Conservation (phyloP, 2,888 invertebrate genomes). For the Selenia dentaria region DNA sequence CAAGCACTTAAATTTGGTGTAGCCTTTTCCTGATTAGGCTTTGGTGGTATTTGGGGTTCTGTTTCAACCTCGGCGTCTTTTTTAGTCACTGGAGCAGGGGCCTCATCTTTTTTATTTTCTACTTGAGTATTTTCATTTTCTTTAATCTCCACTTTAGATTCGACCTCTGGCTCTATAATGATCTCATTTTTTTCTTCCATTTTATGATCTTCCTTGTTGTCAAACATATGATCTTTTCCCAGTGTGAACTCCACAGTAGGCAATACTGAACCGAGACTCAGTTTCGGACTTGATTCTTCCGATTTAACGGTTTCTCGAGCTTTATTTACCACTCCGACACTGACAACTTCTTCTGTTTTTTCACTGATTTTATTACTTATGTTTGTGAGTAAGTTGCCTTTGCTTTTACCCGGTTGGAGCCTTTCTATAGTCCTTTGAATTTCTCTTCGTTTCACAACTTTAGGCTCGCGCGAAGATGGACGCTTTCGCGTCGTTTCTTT, state of each 20-base stretch:
- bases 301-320: constrained; percentile 85
- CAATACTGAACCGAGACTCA: constrained; percentile 93
- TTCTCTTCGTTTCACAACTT: constrained; percentile 85
- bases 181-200: constrained; percentile 29
- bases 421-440: constrained; percentile 93
- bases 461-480: constrained; percentile 69
- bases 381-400: constrained; percentile 92
- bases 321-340: constrained; percentile 82
- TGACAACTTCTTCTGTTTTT: constrained; percentile 84
- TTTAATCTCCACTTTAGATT: constrained; percentile 32
- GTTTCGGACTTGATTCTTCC: constrained; percentile 90
- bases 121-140: constrained; percentile 26
- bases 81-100: constrained; percentile 50
- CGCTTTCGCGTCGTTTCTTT: constrained; percentile 80
- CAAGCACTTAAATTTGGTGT: constrained; percentile 95
- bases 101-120: constrained; percentile 47
- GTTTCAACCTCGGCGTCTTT: constrained; percentile 75
- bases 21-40: constrained; percentile 86
- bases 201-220: constrained; percentile 46
- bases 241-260: constrained; percentile 88
- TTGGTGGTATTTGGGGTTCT: constrained; percentile 57
- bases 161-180: constrained; percentile 31
- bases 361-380: constrained; percentile 80
- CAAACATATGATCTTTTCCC: constrained; percentile 88
- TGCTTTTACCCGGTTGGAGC: constrained; percentile 93